Percentiles rank a stretch among this genome's conserved stretches.
phyloP scores from a whole-genome alignment of 2,113 vertebrate species.

The Pedionomus torquatus region DNA sequence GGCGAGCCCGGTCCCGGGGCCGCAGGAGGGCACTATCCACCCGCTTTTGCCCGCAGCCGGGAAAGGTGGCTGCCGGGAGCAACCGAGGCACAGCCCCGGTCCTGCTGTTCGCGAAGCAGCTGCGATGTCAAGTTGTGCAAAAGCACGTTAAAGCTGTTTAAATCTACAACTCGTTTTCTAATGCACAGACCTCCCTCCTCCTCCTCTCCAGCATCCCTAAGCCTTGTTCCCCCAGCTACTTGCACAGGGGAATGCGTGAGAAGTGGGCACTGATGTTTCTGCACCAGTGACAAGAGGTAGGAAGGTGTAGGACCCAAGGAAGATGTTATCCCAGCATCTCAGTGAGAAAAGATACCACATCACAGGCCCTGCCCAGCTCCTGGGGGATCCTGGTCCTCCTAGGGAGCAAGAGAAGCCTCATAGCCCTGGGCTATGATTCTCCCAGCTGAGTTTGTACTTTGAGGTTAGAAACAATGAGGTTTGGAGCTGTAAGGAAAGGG shows the following conservation, averaged over 20 bases:
- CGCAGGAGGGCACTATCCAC: conserved; percentile 53
- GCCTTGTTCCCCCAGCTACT: not conserved
- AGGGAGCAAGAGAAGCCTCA: not conserved
- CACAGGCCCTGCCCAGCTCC: rapidly evolving
- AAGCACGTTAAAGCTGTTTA: not conserved
- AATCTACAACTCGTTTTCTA: not conserved
- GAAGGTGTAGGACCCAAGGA: not conserved
- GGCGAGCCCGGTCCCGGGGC: not conserved
- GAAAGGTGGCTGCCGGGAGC: not conserved
- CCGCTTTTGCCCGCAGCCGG: not conserved
- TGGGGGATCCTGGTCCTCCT: not conserved
- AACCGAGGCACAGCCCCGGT: not conserved
- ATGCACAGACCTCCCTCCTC: rapidly evolving
- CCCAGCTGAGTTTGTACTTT: not conserved
- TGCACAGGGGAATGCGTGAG: rapidly evolving
- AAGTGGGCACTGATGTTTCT: not conserved
- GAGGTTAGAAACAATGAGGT: not conserved
- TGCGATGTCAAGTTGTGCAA: not conserved
- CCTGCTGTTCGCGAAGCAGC: not conserved
- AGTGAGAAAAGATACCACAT: not conserved
- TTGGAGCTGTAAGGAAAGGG: not conserved
- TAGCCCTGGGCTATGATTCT: rapidly evolving
- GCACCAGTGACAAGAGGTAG: rapidly evolving
- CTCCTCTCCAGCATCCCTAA: not conserved
- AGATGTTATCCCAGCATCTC: not conserved